Evolutionary conservation across 2,888 invertebrate genomes (phyloP), one percentile per base, ranked within the genome.

Genomic region (Pycnomerus fuliginosus): DNA sequence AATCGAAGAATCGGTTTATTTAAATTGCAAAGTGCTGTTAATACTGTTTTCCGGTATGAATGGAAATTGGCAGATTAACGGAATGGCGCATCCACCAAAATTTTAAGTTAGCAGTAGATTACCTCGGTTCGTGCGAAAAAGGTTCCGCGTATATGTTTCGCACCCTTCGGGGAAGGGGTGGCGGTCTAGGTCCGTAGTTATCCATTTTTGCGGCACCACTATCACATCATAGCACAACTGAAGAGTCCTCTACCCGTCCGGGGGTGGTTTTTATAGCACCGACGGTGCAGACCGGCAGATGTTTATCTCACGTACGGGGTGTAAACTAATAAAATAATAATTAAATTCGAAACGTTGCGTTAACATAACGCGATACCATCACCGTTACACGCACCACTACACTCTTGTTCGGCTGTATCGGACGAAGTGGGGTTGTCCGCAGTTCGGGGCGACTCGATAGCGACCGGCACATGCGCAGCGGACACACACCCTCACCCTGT

Each of bases 131-230:
- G 65, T 82, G 81, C 55, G 79, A 77, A 73, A 81, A 82, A 60
- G 82, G 82, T 64, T 82, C 82, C 24, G 82, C 81, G 62, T 82
- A 82, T 70, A 82, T 82, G 70, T 82, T 81, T 66, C 81, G 73
- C 61, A 80, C 78, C 67, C 80, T 79, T 51, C 82, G 74, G 47
- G 81, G 78, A 51, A 82, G 76, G 56, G 82, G 77, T 50, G 82
- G 82, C 55, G 82, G 81, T 55, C 80, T 77, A 50, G 80, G 79
- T 35, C 80, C 76, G 77, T 80, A 76, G 75, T 78, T 79, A 79
- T 82, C 76, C 82, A 82, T 82, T 52, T 56, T 53, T 45, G 48
- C 31, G 35, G 34, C 37, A 32, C 29, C 46, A 47, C 46, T 46
- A 48, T 48, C 56, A 49, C 49, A 45, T 39, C 38, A 55, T 20